Percentiles rank a stretch among this genome's conserved stretches.
Evolutionary conservation across 1,140 invertebrate genomes (phyloP).

Genomic region (Proctacanthus coquilletti): DNA sequence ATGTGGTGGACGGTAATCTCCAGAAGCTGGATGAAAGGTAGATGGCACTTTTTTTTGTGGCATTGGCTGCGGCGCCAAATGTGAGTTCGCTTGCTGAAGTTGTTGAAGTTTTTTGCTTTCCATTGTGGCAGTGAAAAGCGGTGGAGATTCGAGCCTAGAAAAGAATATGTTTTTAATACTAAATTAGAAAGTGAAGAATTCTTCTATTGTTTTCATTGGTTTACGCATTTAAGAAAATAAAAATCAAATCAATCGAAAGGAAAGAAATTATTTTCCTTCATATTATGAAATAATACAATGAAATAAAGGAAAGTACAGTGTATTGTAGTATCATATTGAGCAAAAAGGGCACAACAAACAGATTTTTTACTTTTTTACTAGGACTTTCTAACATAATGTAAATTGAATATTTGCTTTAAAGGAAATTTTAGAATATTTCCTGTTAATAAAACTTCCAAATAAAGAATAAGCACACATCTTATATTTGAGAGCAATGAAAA

Average conservation of each 20-base stretch:
- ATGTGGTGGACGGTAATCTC: constrained; percentile 23
- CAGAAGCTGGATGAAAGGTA: constrained; percentile 21
- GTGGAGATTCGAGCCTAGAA: constrained; percentile 53
- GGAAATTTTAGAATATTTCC: too few relatives aligned
- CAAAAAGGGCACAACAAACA: too few relatives aligned
- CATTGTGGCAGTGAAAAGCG: constrained; percentile 45
- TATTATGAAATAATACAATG: constrained; percentile 5
- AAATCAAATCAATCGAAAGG: constrained; percentile 14
- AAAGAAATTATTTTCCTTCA: constrained; percentile 2
- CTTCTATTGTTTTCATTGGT: constrained; percentile 3
- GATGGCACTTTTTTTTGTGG: constrained; percentile 32
- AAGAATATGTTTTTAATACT: constrained; percentile 11
- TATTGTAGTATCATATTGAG: too few relatives aligned
- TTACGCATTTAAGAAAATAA: constrained; percentile 13
- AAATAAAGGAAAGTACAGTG: too few relatives aligned
- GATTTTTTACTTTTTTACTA: too few relatives aligned
- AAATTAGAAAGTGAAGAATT: neutral
- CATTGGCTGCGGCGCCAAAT: constrained; percentile 27
- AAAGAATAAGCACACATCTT: too few relatives aligned
- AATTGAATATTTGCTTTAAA: too few relatives aligned
- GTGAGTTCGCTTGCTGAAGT: constrained; percentile 15
- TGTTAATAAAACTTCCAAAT: too few relatives aligned
- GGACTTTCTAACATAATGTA: too few relatives aligned
- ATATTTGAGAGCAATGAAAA: too few relatives aligned
- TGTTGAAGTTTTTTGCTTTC: constrained; percentile 47